Evolutionary conservation across 2,797 vertebrate species (phyloP), one percentile per base, ranked within the genome.

Genomic region (Astyanax mexicanus): DNA sequence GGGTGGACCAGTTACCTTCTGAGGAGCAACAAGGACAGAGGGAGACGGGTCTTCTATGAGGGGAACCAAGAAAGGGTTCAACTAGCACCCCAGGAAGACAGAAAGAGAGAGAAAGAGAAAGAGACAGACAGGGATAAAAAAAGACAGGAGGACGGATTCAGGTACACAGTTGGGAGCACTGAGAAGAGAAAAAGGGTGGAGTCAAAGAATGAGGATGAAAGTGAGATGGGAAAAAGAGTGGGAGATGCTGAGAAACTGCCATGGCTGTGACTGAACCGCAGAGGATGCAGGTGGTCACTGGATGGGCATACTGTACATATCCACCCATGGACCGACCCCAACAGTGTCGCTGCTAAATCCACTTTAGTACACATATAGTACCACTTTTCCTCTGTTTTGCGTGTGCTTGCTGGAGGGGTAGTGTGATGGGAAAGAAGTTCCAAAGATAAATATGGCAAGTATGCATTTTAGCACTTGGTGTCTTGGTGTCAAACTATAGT

Each of bases 1-100:
- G 67, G 38, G 84, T 87, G 81, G 86, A 89, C 93, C 94, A 93
- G 0, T 96, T 96, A 96, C 95, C 95, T 96, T 95, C 93, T 66
- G 94, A 91, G 91, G 93, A 92, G 94, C 94, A 95, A 93, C 94
- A 96, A 88, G 93, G 94, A 91, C 95, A 96, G 93, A 95, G 95
- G 93, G 94, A 95, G 91, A 95, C 92, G 90, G 94, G 93, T 94
- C 94, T 94, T 92, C 94, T 94, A 87, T 93, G 93, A 80, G 95
- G 95, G 90, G 95, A 95, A 92, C 93, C 94, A 82, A 92, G 91
- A 92, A 93, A 81, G 51, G 70, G 78, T 74, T 80, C 78, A 54
- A 72, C 71, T 82, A 72, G 42, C 15, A 38, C 13, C 61, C 58
- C 23, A 71, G 58, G n/a, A 29, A 49, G 61, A 66, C 49, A 81